Evolutionary conservation across 2,797 vertebrate species (phyloP).

Genomic region (Peromyscus melanophrys): DNA sequence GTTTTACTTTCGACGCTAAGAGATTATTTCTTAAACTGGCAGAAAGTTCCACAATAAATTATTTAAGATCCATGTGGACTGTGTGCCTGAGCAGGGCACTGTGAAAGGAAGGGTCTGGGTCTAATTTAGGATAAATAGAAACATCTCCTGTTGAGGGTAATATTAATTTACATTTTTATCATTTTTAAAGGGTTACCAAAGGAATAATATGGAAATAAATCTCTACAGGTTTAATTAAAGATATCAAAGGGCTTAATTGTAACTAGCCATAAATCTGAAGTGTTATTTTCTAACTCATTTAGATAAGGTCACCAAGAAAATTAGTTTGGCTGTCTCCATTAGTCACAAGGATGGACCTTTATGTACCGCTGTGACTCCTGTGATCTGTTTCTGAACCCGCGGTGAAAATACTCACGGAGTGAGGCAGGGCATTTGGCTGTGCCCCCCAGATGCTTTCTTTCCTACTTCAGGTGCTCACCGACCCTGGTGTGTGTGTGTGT

Average conservation of each 20-base stretch:
- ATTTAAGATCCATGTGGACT: not conserved
- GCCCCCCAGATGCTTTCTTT: not conserved
- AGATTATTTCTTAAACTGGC: too few relatives aligned
- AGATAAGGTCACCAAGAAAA: conserved; percentile 91
- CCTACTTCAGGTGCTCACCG: too few relatives aligned
- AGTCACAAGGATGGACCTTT: conserved; percentile 81
- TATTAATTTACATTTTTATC: conserved; percentile 88
- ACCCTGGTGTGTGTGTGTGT: not conserved
- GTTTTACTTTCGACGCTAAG: not conserved
- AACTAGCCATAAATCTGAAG: conserved; percentile 88
- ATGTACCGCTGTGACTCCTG: not conserved
- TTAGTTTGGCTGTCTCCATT: conserved; percentile 87
- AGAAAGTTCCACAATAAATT: not conserved
- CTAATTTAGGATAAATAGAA: conserved; percentile 71
- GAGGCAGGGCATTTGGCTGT: not conserved
- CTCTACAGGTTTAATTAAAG: conserved; percentile 90
- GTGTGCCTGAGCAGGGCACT: not conserved
- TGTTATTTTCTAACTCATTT: conserved; percentile 89
- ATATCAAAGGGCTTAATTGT: conserved; percentile 90
- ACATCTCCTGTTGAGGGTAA: conserved; percentile 77
- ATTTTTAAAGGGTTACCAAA: conserved; percentile 88
- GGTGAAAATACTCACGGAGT: not conserved
- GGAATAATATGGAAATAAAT: conserved; percentile 88
- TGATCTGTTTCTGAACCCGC: conserved; percentile 1
- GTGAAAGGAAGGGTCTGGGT: not conserved